Evolutionary conservation across 1,140 invertebrate species (phyloP).

Genomic region (Drosophila pectinifera): DNA sequence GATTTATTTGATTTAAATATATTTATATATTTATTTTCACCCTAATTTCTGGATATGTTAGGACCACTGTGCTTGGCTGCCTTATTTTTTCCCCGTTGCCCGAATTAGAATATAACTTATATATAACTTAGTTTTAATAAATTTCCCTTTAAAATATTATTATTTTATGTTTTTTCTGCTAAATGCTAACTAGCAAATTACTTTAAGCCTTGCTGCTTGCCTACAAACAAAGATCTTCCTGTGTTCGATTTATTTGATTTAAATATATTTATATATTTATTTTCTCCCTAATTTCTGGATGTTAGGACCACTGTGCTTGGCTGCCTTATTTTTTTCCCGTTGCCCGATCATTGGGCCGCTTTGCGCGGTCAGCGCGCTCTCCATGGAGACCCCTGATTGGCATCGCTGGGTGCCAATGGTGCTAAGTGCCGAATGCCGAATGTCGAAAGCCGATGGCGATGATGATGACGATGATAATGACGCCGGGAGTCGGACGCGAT

Average conservation of each 20-base stretch:
- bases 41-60: background rate
- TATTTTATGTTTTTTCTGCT: too few species aligned
- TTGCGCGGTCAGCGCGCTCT: conserved; percentile 37
- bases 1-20: background rate
- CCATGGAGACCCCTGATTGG: conserved; percentile 70
- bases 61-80: conserved; percentile 35
- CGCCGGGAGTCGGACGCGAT: conserved; percentile 15
- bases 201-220: background rate
- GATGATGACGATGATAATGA: conserved; percentile 23
- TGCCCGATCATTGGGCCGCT: conserved; percentile 9
- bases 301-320: conserved; percentile 36
- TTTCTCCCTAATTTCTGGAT: background rate
- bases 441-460: conserved; percentile 58
- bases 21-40: background rate
- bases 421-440: conserved; percentile 81
- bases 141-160: background rate
- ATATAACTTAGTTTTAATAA: background rate
- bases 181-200: background rate
- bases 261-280: background rate
- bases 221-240: background rate
- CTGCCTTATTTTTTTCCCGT: conserved; percentile 9
- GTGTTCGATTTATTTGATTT: background rate
- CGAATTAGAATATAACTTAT: too few species aligned
- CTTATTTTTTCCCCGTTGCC: conserved; percentile 10
- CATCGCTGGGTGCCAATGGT: conserved; percentile 80